Base-by-base conservation (phyloP, 2,888 invertebrate genomes). In the Brachylomia viminalis region DNA sequence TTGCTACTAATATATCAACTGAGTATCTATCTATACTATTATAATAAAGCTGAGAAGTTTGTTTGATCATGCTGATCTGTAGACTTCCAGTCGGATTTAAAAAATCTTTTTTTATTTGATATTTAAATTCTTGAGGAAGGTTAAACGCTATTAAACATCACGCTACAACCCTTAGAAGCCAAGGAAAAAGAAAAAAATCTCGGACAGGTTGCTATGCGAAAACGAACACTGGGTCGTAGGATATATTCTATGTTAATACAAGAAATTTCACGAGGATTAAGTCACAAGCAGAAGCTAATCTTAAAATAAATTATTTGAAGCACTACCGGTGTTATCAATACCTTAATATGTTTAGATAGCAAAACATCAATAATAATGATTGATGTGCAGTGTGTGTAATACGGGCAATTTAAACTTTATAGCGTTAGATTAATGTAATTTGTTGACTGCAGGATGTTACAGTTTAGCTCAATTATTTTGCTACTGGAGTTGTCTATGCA, bases 401-500 rank as follows among this genome's bases (percentile, higher is more conserved):
- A 30, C 15, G 1, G 13, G 5, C 70, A 77, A 38, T 77, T 76
- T 61, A 76, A 30, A 23, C 20, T n/a, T 20, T 61, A 45, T 8
- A 49, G 33, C 0, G 0, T 27, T 72, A 52, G 11, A 64, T 56
- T 80, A 17, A n/a, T 49, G 47, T 79, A 49, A 69, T 56, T 68
- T 61, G 62, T 75, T 65, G 13, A 65, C 38, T 33, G 6, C 80
- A 79, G 82, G 84, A 82, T 79, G 74, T 79, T 49, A 38, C 47
- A 64, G 64, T 83, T 83, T 64, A 72, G 49, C 38, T 79, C 67
- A 68, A 74, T 82, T 61, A 74, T 68, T 80, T 59, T 71, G 49
- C 30, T 30, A 56, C 30, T 56, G 11, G 1, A 54, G 38, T 62
- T 33, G 17, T n/a, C 45, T 45, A 15, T 30, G 17, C 1, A 8